These are phyloP conservation scores for Melieria omissa DNA, from an alignment of 2,888 invertebrate genomes.

Conservation along the genomic window DNA sequence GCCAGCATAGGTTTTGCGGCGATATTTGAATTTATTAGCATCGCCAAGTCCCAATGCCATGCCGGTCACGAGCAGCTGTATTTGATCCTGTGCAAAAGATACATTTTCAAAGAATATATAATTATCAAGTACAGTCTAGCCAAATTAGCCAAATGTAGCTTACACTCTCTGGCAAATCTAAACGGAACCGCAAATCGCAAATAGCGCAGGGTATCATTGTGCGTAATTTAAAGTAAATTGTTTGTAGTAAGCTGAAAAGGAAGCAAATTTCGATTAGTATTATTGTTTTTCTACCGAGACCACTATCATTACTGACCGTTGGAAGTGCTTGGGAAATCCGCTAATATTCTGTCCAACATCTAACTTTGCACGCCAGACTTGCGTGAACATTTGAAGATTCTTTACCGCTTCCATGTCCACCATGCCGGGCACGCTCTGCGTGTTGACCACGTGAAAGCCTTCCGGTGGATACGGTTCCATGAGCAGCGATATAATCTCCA, in stretches of 20 bases:
- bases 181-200: conserved; percentile 81
- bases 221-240: conserved; percentile 89
- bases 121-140: too few relatives aligned
- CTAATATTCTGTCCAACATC: conserved; percentile 67
- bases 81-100: conserved; percentile 70
- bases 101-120: conserved; percentile 2
- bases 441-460: conserved; percentile 83
- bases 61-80: conserved; percentile 77
- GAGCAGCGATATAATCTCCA: conserved; percentile 78
- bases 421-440: conserved; percentile 79
- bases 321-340: conserved; percentile 70
- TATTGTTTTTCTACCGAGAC: not conserved
- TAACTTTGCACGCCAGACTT: conserved; percentile 79
- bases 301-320: conserved; percentile 56
- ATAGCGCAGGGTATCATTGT: conserved; percentile 89
- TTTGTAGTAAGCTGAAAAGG: conserved; percentile 70
- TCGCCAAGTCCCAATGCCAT: conserved; percentile 82
- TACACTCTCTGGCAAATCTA: conserved; percentile 88
- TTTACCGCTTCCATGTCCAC: conserved; percentile 75
- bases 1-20: conserved; percentile 50
- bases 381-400: conserved; percentile 86
- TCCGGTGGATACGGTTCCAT: conserved; percentile 80
- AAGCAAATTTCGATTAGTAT: not conserved
- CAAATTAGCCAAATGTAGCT: conserved; percentile 42
- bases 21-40: conserved; percentile 69